Conservation (phyloP, 2,888 invertebrate genomes). For the Chesias legatella region DNA sequence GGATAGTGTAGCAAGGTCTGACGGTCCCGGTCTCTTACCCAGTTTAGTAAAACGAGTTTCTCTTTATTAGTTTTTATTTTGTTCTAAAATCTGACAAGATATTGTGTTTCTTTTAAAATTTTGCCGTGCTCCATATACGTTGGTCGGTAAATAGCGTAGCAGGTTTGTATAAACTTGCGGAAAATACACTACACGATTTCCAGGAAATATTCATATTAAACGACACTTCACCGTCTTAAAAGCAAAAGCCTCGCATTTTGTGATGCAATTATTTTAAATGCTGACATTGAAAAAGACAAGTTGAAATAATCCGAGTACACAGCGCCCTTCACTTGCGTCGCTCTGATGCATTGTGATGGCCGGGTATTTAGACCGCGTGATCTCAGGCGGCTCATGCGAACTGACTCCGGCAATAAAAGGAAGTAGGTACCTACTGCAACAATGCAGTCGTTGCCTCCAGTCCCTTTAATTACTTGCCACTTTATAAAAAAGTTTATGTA, state of each 20-base stretch:
- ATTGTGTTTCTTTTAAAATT: too few relatives aligned
- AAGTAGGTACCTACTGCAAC: not conserved
- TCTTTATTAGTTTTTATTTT: too few relatives aligned
- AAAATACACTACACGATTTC: slow-evolving; percentile 64
- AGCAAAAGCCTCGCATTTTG: slow-evolving; percentile 76
- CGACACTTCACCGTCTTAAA: slow-evolving; percentile 68
- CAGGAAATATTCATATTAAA: slow-evolving; percentile 74
- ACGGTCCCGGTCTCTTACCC: too few relatives aligned
- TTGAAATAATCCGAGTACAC: slow-evolving; percentile 78
- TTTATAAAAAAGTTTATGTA: too few relatives aligned
- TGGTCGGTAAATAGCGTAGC: too few relatives aligned
- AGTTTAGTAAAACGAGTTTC: too few relatives aligned
- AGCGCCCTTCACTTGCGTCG: slow-evolving; percentile 73
- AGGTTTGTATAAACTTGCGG: too few relatives aligned
- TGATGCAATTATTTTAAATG: slow-evolving; percentile 81
- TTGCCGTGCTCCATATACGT: too few relatives aligned
- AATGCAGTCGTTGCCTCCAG: too few relatives aligned
- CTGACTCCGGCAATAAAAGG: slow-evolving; percentile 34
- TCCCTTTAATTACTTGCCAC: too few relatives aligned
- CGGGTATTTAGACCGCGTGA: slow-evolving; percentile 70
- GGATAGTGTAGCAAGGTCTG: too few relatives aligned
- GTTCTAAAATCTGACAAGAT: too few relatives aligned
- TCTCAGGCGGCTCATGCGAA: slow-evolving; percentile 50
- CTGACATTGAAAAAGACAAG: slow-evolving; percentile 80
- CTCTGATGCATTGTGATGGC: slow-evolving; percentile 77